Evolutionary conservation across 2,888 invertebrate genomes (phyloP), one percentile per base, ranked within the genome.

Genomic region (Lasioglossum marginatum): DNA sequence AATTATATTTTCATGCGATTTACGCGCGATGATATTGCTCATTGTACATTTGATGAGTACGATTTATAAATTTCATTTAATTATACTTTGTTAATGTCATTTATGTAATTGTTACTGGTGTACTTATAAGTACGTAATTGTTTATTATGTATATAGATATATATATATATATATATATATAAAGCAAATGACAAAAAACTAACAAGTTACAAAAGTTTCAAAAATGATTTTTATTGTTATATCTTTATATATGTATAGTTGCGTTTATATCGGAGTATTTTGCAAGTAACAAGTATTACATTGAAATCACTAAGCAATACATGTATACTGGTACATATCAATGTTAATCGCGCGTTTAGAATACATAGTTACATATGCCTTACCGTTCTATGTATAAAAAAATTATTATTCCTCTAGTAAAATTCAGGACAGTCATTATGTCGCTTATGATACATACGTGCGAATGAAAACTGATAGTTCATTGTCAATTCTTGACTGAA

Each of bases 281-380:
- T 72, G 66, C 57, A 79, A 84, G n/a, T 83, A 70, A 71, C 8
- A 71, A 79, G 19, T 77, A 80, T 80, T 76, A 40, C 60, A 68
- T 83, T 79, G 74, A 79, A 81, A 83, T 75, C 57, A 79, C 74
- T 83, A 85, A 85, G 83, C 74, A 89, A 83, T 87, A 83, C 71
- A 40, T 60, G 40, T 19, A 63, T 77, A 78, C 43, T 77, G 74
- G 87, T 90, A 89, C 91, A 90, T 90, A 90, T 90, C 90, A 90
- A 89, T 83, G 87, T 86, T 86, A 90, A 86, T 83, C 87, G 87
- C 78, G 89, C 82, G 82, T 90, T 84, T 45, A 63, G 68, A 77
- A 81, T 72, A 63, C 43, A 75, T 82, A 72, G 60, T 73, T 86
- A 73, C 43, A 66, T 70, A 79, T 68, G 60, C 76, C 78, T 81